Percentiles rank a stretch among this genome's conserved stretches.
phyloP scores from a whole-genome alignment of 1,140 invertebrate genomes.

The Andricus grossulariae region DNA sequence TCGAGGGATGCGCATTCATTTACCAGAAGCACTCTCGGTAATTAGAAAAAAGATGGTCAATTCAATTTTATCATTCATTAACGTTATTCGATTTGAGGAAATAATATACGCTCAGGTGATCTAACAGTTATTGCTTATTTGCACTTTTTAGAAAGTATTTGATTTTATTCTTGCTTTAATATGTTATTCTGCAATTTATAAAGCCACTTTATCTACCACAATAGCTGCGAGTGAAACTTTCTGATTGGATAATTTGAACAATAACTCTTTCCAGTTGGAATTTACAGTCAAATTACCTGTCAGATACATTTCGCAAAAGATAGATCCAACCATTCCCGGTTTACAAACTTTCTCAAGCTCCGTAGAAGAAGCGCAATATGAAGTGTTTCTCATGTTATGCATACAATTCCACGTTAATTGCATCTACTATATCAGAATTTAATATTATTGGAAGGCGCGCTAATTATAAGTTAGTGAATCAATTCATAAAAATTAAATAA shows the following conservation, averaged over 20 bases:
- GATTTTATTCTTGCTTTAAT: too few species aligned
- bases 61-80: too few species aligned
- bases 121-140: too few species aligned
- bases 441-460: not conserved
- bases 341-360: conserved; percentile 3
- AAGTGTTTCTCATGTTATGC: not conserved
- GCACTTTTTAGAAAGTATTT: too few species aligned
- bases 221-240: not conserved
- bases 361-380: not conserved
- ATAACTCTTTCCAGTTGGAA: not conserved
- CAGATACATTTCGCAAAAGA: not conserved
- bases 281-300: not conserved
- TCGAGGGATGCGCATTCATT: too few species aligned
- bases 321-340: not conserved
- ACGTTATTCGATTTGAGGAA: too few species aligned
- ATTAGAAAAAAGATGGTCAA: too few species aligned
- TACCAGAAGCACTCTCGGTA: too few species aligned
- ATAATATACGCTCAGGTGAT: too few species aligned
- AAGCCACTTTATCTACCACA: too few species aligned
- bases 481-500: not conserved
- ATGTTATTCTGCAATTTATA: too few species aligned
- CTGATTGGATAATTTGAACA: not conserved
- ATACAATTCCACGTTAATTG: not conserved
- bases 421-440: not conserved
- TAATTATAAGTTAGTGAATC: not conserved